Evolutionary conservation across 2,888 invertebrate species (phyloP).

Genomic region (Hirtodrosophila alboralis): DNA sequence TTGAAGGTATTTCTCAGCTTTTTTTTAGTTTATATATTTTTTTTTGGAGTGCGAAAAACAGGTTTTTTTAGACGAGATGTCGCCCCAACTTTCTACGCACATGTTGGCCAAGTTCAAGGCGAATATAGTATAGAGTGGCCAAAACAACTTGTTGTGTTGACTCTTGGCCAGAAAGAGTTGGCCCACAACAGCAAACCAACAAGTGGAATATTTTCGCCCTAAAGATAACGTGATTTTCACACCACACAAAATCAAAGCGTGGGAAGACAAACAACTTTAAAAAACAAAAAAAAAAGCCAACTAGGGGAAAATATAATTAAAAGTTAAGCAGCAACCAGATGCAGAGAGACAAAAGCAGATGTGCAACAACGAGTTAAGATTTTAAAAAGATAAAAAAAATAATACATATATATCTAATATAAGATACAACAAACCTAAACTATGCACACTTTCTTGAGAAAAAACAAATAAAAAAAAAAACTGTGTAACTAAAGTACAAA

Average conservation of each 20-base stretch:
- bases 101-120: slow-evolving; percentile 49
- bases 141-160: slow-evolving; percentile 4
- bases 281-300: background rate
- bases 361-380: slow-evolving; percentile 54
- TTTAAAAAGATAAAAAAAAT: slow-evolving; percentile 30
- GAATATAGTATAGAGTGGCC: slow-evolving; percentile 1
- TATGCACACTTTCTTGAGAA: no score
- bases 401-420: background rate
- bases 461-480: no score
- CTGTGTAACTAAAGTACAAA: no score
- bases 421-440: slow-evolving; percentile 12
- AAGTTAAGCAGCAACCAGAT: slow-evolving; percentile 30
- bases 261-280: slow-evolving; percentile 53
- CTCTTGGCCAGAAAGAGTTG: no score
- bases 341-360: no score
- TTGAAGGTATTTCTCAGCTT: no score
- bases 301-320: slow-evolving; percentile 57
- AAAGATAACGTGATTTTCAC: slow-evolving; percentile 36
- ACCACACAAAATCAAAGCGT: slow-evolving; percentile 50
- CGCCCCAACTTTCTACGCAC: slow-evolving; percentile 62
- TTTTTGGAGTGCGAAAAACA: slow-evolving; percentile 20
- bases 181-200: no score
- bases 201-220: slow-evolving; percentile 52
- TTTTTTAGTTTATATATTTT: no score
- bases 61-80: slow-evolving; percentile 35